phyloP scores from a whole-genome alignment of 2,888 invertebrate genomes.

The Eutolmus rufibarbis region DNA sequence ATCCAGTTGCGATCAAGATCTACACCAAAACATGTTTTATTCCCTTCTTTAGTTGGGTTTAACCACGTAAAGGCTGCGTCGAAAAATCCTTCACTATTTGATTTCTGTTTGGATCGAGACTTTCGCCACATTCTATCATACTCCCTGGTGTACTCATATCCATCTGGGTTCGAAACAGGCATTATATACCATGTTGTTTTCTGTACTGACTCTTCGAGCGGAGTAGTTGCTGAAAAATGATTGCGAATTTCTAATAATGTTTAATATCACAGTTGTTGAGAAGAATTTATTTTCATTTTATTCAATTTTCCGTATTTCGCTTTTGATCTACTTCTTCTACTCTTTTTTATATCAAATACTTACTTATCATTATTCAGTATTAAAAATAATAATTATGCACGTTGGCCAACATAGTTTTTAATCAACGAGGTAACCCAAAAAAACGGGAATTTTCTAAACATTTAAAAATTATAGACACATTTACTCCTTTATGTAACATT shows the following conservation, averaged over 20 bases:
- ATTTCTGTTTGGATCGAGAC: constrained; percentile 70
- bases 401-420: too few species aligned
- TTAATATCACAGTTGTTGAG: too few species aligned
- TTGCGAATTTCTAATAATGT: not conserved
- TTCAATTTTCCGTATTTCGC: too few species aligned
- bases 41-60: constrained; percentile 54
- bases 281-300: too few species aligned
- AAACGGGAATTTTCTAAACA: too few species aligned
- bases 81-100: constrained; percentile 55
- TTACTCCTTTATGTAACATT: too few species aligned
- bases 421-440: too few species aligned
- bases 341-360: too few species aligned
- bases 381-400: too few species aligned
- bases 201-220: constrained; percentile 55
- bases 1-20: constrained; percentile 83
- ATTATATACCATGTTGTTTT: constrained; percentile 73
- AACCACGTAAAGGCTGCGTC: constrained; percentile 61
- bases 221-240: constrained; percentile 50
- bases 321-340: too few species aligned
- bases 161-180: constrained; percentile 80
- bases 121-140: constrained; percentile 82
- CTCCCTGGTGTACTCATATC: constrained; percentile 77
- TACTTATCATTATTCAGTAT: too few species aligned
- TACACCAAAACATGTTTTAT: constrained; percentile 71
- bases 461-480: too few species aligned